Conservation (phyloP, 2,113 vertebrate genomes). For the Tauraco erythrolophus region DNA sequence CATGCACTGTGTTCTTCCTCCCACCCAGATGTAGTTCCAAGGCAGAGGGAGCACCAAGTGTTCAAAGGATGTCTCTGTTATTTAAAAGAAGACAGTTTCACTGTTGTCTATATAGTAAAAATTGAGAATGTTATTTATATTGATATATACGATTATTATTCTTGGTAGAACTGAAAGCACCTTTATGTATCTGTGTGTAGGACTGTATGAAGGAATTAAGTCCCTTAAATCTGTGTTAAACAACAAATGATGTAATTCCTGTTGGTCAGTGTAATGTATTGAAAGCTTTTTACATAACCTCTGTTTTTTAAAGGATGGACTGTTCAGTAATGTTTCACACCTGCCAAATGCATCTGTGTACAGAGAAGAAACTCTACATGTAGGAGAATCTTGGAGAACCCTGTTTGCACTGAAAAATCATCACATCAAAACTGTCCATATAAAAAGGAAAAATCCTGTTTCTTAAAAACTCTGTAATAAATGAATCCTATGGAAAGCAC, state of each 20-base stretch:
- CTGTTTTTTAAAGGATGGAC: background rate
- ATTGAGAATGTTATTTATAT: background rate
- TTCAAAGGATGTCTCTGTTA: background rate
- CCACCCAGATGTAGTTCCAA: background rate
- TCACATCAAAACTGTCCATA: background rate
- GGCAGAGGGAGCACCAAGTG: background rate
- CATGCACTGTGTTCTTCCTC: background rate
- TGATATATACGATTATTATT: background rate
- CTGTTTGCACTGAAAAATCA: slow-evolving; percentile 22
- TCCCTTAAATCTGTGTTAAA: background rate
- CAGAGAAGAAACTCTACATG: background rate
- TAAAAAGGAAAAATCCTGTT: background rate
- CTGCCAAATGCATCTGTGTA: background rate
- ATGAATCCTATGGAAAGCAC: slow-evolving; percentile 8
- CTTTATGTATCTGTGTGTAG: background rate
- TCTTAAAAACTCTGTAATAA: slow-evolving; percentile 34
- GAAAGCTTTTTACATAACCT: background rate
- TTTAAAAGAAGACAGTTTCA: background rate
- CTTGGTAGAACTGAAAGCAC: background rate
- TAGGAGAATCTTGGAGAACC: background rate
- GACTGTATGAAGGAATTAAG: background rate
- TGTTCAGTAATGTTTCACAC: background rate
- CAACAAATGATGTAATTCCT: background rate
- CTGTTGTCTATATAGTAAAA: background rate
- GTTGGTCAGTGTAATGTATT: background rate